Evolutionary conservation across 2,888 invertebrate genomes (phyloP), one percentile per base, ranked within the genome.

Genomic region (Drosophila multiciliata): DNA sequence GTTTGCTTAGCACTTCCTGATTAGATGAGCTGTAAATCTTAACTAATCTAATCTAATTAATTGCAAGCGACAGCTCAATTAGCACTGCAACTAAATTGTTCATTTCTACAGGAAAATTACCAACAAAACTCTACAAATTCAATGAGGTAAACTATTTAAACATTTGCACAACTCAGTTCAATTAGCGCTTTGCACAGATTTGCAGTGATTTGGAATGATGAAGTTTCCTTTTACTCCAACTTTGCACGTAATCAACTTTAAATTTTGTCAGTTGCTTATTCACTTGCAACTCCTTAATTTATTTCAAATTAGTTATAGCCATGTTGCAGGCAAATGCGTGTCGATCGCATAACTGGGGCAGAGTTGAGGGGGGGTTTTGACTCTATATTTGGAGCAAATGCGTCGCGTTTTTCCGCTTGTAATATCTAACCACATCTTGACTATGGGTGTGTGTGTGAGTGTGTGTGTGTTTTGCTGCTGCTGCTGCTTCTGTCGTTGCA

Each of bases 351-450:
- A 40, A 36, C 20, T 42, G 29, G 66, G 57, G 35, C 66, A 75
- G 42, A 36, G 58, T 9, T 9, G 20, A 29, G 33, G 8, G 35
- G 15, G 36, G 68, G 33, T 53, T 26, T 26, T 29, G 20, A 36
- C 57, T 26, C 36, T n/a, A 26, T 42, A 69, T 60, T 54, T 61
- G 49, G 57, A 48, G 68, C 68, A 75, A 52, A 63, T 72, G 55
- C 54, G 53, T 54, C 63, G 68, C 78, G 73, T 66, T 77, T 57
- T 60, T 68, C 82, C 66, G 68, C 73, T 76, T 79, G 74, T 72
- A 75, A 55, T 74, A 67, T 80, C 59, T 70, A 68, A 75, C 67
- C 73, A 71, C 74, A 80, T 75, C 73, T 78, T 80, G 57, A 63
- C 77, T 66, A 69, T 23, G 15, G 33, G 17, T 50, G 8, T 35